These are phyloP conservation scores for Oreotrochilus melanogaster DNA, from an alignment of 2,113 vertebrate genomes.

Conservation along the genomic window DNA sequence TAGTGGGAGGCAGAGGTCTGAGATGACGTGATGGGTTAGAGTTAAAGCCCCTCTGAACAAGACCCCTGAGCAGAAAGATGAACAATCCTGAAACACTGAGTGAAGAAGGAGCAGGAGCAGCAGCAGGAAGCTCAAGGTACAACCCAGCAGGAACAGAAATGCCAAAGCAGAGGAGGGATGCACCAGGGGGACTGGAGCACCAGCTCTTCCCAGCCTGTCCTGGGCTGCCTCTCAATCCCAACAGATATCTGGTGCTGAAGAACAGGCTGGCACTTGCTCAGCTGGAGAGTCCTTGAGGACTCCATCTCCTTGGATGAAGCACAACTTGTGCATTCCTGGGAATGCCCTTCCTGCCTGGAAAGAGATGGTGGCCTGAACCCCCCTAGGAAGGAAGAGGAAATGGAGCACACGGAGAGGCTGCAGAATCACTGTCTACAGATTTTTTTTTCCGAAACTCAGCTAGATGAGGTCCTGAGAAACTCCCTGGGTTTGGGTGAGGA, in stretches of 20 bases:
- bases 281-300: rapidly evolving
- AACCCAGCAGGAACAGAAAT: not conserved
- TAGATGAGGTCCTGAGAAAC: not conserved
- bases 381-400: not conserved
- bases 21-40: not conserved
- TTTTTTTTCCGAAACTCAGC: not conserved
- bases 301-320: not conserved
- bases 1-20: not conserved
- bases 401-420: not conserved
- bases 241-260: not conserved
- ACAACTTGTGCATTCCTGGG: not conserved
- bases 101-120: not conserved
- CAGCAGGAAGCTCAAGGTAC: not conserved
- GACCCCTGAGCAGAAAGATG: not conserved
- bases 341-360: not conserved
- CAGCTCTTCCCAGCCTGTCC: not conserved
- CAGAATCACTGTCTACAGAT: not conserved
- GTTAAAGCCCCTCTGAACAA: not conserved
- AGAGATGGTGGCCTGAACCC: not conserved
- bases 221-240: rapidly evolving
- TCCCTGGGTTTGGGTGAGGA: not conserved
- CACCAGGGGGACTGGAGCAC: no score
- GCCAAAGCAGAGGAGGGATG: not conserved
- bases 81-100: not conserved
- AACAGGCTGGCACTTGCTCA: not conserved